Percentiles rank a stretch among this genome's conserved stretches.
phyloP scores from a whole-genome alignment of 2,888 invertebrate genomes.

The Stramonita haemastoma region DNA sequence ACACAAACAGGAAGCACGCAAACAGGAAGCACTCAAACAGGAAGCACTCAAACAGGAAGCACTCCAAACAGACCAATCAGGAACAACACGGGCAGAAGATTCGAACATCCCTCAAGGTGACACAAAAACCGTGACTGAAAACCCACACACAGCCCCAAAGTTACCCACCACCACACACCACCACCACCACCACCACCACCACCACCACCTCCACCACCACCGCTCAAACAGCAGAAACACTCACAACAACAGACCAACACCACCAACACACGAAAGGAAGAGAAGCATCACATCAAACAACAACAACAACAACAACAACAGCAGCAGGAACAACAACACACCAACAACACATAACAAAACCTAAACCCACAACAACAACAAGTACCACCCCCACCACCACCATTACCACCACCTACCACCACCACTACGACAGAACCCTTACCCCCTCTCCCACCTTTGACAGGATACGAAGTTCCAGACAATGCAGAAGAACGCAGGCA shows the following conservation, averaged over 20 bases:
- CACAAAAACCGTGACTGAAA: not conserved
- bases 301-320: not conserved
- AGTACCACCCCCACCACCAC: not conserved
- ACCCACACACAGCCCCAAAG: not conserved
- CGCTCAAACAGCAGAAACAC: not conserved
- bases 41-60: not conserved
- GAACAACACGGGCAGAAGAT: not conserved
- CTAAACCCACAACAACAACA: not conserved
- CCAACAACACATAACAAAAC: not conserved
- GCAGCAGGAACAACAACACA: not conserved
- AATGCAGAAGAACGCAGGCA: not conserved
- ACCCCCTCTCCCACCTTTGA: not conserved
- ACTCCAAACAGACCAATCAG: not conserved
- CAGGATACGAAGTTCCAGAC: slow-evolving; percentile 11
- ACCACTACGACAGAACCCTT: not conserved
- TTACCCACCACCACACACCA: not conserved
- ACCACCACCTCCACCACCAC: slow-evolving; percentile 1
- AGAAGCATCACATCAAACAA: not conserved
- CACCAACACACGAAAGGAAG: not conserved
- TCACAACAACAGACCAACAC: not conserved
- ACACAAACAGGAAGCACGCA: not conserved
- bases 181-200: not conserved
- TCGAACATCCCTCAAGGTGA: not conserved
- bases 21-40: not conserved
- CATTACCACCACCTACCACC: not conserved